phyloP scores from a whole-genome alignment of 1,140 invertebrate species.

The Pogonomyrmex californicus region DNA sequence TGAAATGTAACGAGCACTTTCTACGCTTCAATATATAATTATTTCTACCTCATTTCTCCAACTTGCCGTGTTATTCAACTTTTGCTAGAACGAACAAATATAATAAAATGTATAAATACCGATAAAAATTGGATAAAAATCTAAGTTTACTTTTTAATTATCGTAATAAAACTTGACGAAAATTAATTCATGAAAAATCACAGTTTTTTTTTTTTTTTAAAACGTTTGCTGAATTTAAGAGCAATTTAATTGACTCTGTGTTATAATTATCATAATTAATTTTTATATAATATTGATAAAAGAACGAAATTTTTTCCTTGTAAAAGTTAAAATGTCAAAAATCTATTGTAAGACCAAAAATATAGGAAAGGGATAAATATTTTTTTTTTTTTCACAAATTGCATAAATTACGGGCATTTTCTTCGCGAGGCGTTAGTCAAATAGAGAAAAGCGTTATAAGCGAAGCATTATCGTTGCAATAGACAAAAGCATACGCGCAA shows the following conservation, averaged over 20 bases:
- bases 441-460: not conserved
- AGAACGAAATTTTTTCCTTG: constrained; percentile 9
- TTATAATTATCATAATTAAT: constrained; percentile 20
- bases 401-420: not conserved
- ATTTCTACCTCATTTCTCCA: not conserved
- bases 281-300: constrained; percentile 13
- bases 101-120: not conserved
- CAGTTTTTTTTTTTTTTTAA: not conserved
- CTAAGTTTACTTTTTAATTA: not conserved
- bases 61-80: not conserved
- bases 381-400: not conserved
- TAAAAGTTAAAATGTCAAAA: not conserved
- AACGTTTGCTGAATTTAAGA: not conserved
- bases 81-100: not conserved
- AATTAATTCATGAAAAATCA: constrained; percentile 12
- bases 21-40: not conserved
- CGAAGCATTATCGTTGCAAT: not conserved
- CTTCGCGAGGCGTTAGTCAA: not conserved
- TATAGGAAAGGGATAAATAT: not conserved
- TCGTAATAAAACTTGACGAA: not conserved
- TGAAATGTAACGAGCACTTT: constrained; percentile 12
- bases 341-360: not conserved
- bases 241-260: constrained; percentile 38
- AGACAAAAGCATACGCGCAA: not conserved
- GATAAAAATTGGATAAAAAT: not conserved